Evolutionary conservation across 53 echinoderm and acorn worm genomes (phyloP), one percentile per base, ranked within the genome.

Genomic region (Pentamera pediparva): DNA sequence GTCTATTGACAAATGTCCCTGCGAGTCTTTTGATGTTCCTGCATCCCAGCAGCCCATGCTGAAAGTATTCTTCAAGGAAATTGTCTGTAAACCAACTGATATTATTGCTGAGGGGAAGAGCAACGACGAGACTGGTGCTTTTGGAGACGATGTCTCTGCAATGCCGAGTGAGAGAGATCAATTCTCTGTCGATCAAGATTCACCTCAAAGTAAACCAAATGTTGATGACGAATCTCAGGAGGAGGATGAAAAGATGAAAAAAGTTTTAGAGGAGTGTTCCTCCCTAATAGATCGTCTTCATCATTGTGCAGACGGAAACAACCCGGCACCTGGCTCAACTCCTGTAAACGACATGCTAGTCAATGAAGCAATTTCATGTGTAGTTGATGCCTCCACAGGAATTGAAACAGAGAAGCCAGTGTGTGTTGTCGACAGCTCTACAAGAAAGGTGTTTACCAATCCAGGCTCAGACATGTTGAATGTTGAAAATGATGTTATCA

Each of bases 11-110:
- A 26, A 36, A 34, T 79, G 79, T 69, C 30, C 56, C n/a, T 79
- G 79, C 40, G 56, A 57, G 12, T 54, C 79, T 26, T 69, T 79
- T 38, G 39, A 54, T 30, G 69, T 79, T n/a, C 79, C 79, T 19
- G 29, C 69, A 11, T 38, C 70, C 15, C 69, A 67, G 41, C 47
- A 62, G 5, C 55, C 79, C 18, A 59, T 58, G 4, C 37, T 79
- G 13, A 34, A 79, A 69, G 55, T 53, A 4, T 33, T 72, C 53
- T 37, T 72, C 35, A 54, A 72, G n/a, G 73, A 72, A 54, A 72
- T 72, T 10, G 45, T 25, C 4, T 43, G 17, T 17, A 67, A 67
- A 67, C 30, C 15, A 6, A 18, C 67, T 18, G 58, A 27, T 15
- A 6, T 29, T 32, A 53, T 26, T 7, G 52, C 19, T 52, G 15